phyloP scores from a whole-genome alignment of 2,888 invertebrate genomes.

The Phengaris arion region DNA sequence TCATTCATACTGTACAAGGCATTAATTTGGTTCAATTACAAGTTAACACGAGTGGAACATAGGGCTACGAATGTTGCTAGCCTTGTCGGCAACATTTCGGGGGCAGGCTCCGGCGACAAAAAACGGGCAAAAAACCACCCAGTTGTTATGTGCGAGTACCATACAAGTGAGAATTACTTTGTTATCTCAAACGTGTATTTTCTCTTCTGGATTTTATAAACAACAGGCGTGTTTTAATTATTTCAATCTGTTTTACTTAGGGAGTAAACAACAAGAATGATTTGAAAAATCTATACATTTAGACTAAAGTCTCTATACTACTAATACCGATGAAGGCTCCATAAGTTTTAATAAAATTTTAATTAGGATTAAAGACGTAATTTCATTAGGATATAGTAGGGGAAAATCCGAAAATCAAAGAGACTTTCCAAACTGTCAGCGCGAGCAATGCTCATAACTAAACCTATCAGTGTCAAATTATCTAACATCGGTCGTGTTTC shows the following conservation, averaged over 20 bases:
- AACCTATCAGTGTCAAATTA: slow-evolving; percentile 4
- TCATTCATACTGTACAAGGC: not conserved
- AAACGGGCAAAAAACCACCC: slow-evolving; percentile 17
- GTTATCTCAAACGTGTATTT: not conserved
- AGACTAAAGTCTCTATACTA: too few relatives aligned
- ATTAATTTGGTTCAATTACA: slow-evolving; percentile 22
- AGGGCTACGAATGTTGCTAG: slow-evolving; percentile 59
- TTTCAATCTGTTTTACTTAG: too few relatives aligned
- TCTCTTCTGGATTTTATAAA: not conserved
- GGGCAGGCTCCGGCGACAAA: slow-evolving; percentile 45
- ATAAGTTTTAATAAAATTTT: too few relatives aligned
- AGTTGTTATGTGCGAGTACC: not conserved
- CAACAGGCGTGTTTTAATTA: too few relatives aligned
- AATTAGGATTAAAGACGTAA: too few relatives aligned
- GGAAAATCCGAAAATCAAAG: not conserved
- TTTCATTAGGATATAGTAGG: not conserved
- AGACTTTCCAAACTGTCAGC: not conserved
- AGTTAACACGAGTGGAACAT: slow-evolving; percentile 3
- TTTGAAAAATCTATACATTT: too few relatives aligned
- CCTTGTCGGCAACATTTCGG: slow-evolving; percentile 68
- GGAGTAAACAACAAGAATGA: too few relatives aligned
- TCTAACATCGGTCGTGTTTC: slow-evolving; percentile 35
- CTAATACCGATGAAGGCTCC: too few relatives aligned
- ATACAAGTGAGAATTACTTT: not conserved
- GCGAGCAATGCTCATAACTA: not conserved